Evolutionary conservation across 2,113 vertebrate genomes (phyloP), one percentile per base, ranked within the genome.

Genomic region (Cheilinus undulatus): DNA sequence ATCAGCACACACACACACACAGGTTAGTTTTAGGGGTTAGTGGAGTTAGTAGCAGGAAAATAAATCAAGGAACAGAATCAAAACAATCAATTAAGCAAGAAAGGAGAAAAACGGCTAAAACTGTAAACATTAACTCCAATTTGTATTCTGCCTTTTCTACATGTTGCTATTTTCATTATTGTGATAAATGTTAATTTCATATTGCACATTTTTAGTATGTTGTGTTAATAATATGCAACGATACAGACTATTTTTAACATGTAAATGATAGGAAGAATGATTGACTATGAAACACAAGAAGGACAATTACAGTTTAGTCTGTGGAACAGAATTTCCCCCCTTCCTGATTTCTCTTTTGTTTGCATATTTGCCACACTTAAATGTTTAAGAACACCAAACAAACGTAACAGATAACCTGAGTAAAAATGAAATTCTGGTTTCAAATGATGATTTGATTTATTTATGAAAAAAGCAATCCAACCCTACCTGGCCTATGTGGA

Each of bases 1-100:
- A 93, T 92, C 83, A 84, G 77, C 88, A 91, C 88, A 91, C 93
- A 85, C 78, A 80, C 90, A 86, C 76, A 90, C 91, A 90, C 90
- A 61, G 40, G 88, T 91, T 89, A 90, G 82, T 78, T 83, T n/a
- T 51, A 62, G 58, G 73, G 72, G 85, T 93, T 91, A 93, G 89
- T 90, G 80, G 70, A 66, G 80, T 92, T 89, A 92, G 86, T 73
- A 63, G 43, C 67, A 49, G 54, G 61, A 36, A 83, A 65, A 73
- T 12, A 26, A 70, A 59, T 57, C 28, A 53, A 48, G 15, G 68
- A 66, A 74, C 8, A 46, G 61, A 58, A 40, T 24, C 20, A 48
- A 57, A 74, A 20, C 17, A 46, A 45, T 52, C 4, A 66, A 56
- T 17, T 30, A 51, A 5, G 49, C 20, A 81, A 65, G 23, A 69